These are phyloP conservation scores for Podabrus alpinus DNA, from an alignment of 2,888 invertebrate species.

Conservation along the genomic window DNA sequence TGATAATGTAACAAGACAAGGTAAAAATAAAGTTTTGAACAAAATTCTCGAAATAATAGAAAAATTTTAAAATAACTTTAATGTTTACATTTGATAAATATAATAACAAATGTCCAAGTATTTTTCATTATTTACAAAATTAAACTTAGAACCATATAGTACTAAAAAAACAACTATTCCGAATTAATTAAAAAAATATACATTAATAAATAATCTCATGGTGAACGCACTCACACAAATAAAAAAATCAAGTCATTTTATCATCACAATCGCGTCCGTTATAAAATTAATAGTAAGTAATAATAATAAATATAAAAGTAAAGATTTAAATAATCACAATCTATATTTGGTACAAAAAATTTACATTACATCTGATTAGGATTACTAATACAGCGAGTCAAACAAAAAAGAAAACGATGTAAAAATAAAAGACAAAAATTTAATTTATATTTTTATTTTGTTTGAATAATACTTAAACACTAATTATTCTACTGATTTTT, in stretches of 20 bases:
- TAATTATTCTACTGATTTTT: conserved; percentile 34
- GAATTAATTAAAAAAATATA: neutral
- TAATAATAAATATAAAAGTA: conserved; percentile 13
- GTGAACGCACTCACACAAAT: neutral
- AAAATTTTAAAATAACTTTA: conserved; percentile 2
- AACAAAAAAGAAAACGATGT: conserved; percentile 23
- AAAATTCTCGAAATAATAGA: neutral
- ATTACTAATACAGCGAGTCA: conserved; percentile 10
- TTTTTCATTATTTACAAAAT: neutral
- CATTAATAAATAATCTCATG: neutral
- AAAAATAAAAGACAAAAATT: conserved; percentile 36
- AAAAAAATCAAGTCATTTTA: neutral
- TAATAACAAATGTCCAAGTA: neutral
- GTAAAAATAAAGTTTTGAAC: neutral
- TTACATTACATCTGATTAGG: conserved; percentile 26
- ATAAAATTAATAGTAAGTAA: neutral
- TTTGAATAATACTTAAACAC: conserved; percentile 43
- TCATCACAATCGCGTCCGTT: neutral
- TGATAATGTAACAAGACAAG: neutral
- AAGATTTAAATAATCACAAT: conserved; percentile 29
- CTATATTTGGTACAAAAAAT: conserved; percentile 32
- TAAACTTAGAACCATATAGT: neutral
- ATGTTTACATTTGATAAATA: conserved; percentile 1
- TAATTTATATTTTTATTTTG: conserved; percentile 42
- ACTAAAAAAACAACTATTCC: neutral